Evolutionary conservation across 2,888 invertebrate species (phyloP), one percentile per base, ranked within the genome.

Genomic region (Cenopis cana): DNA sequence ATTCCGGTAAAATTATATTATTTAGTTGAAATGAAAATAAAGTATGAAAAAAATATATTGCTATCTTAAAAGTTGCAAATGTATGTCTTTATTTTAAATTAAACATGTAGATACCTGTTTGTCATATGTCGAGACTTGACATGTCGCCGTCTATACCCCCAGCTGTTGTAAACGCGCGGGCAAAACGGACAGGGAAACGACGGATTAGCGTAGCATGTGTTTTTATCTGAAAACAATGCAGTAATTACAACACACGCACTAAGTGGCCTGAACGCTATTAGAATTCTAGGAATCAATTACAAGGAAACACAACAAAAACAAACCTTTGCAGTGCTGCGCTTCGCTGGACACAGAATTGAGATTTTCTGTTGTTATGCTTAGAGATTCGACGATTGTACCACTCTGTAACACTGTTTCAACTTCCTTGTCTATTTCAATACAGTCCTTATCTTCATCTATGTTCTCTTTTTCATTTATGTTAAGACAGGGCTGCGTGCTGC

Each of bases 171-270:
- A 5, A 95, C 94, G 56, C 95, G 91, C 17, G 94, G 94, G 79
- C 95, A 95, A 79, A 95, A 95, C 0, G 95, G 95, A 72, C 95
- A 95, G 0, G 95, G 95, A 77, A 95, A 95, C 18, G 95, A 95
- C 14, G 93, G 93, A 76, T 88, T 93, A 18, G 90, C 85, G 74
- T 92, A 92, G 72, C 87, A 89, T 14, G 84, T 83, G 74, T 75
- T 84, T 75, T 89, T 90, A 76, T 90, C 90, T 91, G 87, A 77
- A 89, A 60, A 62, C 29, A 62, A 36, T 24, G 12, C 38, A 65
- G 14, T 54, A 14, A 59, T 38, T 57, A 55, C 29, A 9, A 14
- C 29, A 54, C 57, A 69, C 17, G 50, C 55, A 24, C 33, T 46
- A 61, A 11, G 17, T 61, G 11, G 59, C 14, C 20, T 17, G 50